Conservation (phyloP, 2,113 vertebrate species). For the Ptilorrhoa leucosticta region DNA sequence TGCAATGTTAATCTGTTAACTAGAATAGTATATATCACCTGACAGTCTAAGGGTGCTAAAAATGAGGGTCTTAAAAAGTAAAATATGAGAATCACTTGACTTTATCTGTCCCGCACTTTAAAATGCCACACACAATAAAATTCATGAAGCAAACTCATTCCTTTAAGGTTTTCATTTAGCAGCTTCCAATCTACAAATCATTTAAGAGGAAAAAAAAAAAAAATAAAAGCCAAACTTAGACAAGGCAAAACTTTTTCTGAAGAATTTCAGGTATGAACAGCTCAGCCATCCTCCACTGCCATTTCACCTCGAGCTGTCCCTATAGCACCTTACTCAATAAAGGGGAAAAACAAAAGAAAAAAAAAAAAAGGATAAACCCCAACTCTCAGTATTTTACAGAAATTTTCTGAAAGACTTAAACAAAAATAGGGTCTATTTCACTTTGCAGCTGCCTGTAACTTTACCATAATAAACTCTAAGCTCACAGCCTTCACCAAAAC, state of each 20-base stretch:
- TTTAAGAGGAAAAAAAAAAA: neutral
- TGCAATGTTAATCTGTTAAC: neutral
- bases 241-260: constrained; percentile 4
- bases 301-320: neutral
- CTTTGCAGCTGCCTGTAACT: neutral
- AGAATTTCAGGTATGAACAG: constrained; percentile 73
- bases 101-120: neutral
- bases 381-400: neutral
- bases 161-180: neutral
- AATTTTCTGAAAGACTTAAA: neutral
- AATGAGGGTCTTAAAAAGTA: neutral
- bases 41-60: neutral
- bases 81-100: neutral
- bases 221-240: neutral
- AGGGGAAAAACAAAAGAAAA: fast-evolving
- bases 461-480: constrained; percentile 7
- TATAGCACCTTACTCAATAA: neutral
- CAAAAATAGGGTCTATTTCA: neutral
- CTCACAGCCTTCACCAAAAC: neutral
- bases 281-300: neutral
- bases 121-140: neutral
- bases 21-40: neutral
- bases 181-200: constrained; percentile 40
- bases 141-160: neutral
- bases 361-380: fast-evolving